Base-by-base conservation (phyloP, 2,888 invertebrate species). In the Gordius sp. region DNA sequence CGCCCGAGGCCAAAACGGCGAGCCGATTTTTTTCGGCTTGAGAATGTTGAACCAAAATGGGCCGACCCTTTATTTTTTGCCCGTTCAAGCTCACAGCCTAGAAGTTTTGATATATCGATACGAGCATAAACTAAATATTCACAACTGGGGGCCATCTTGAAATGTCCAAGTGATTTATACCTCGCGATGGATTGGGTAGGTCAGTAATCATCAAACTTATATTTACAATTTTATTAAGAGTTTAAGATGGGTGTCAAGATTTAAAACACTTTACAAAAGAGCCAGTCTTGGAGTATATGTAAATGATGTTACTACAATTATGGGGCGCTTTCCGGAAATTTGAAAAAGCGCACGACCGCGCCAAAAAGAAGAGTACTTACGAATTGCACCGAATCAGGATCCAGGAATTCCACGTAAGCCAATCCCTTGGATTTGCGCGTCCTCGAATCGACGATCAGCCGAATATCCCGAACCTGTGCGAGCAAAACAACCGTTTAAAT, bases 361-460 rank as follows among this genome's bases (percentile, higher is more conserved):
- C 39, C 8, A n/a, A 33, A 33, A 33, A n/a, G 8, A 13, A 33
- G n/a, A 33, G n/a, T 33, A 33, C 13, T 47, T 47, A 47, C 47
- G 20, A 91, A 73, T 59, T 89, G 81, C 4, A 97, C 93, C 61
- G 89, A 86, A 72, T 91, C 91, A 1, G 87, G 82, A 73, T 93
- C 91, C 70, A 82, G 81, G 68, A 97, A 99, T 72, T 99, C 97
- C 60, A 99, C 86, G 67, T 99, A 99, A n/a, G 93, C 85, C 64
- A 99, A 93, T 53, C 97, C 97, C 72, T 99, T 99, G 66, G 93
- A 93, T 62, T 93, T 75, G 66, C 93, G 78, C 0, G 97, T 99
- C 71, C 93, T 91, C 71, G 91, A 93, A 71, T 97, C 97, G 58
- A 89, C 89, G 59, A 99, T 99, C 63, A 99, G 78, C 65, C 93